A percentile compares a stretch with the other conserved stretches of the same genome.
Evolutionary conservation across 2,888 invertebrate species (phyloP).

Genomic region (Loripinus fragilis): DNA sequence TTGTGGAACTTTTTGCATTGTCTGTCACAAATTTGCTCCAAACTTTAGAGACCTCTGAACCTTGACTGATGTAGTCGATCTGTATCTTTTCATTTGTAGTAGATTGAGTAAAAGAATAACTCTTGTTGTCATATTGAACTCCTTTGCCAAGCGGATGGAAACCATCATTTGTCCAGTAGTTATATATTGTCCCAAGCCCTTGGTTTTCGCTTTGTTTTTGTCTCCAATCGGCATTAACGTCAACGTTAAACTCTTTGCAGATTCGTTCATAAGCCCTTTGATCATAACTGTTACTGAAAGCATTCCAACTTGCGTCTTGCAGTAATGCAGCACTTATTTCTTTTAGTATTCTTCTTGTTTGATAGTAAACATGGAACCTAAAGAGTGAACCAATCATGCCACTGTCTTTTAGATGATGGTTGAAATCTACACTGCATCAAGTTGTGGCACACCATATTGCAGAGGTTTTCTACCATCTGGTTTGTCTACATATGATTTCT

Average conservation of each 20-base stretch:
- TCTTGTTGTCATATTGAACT: neutral
- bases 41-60: too few species aligned
- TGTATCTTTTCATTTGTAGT: too few species aligned
- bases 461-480: too few species aligned
- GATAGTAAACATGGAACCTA: constrained; percentile 35
- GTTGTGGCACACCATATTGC: too few species aligned
- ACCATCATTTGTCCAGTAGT: too few species aligned
- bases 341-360: constrained; percentile 33
- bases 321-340: constrained; percentile 29
- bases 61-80: too few species aligned
- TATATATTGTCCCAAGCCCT: neutral
- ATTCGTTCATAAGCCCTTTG: constrained; percentile 30
- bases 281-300: constrained; percentile 32
- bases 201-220: constrained; percentile 14
- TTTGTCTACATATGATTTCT: too few species aligned
- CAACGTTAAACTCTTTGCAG: constrained; percentile 36
- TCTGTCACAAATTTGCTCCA: too few species aligned
- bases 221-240: constrained; percentile 33
- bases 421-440: too few species aligned
- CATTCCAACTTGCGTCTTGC: constrained; percentile 36
- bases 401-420: constrained; percentile 19
- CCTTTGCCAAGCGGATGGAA: too few species aligned
- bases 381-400: constrained; percentile 22
- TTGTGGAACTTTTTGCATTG: constrained; percentile 37
- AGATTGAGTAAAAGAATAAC: neutral